Base-by-base conservation (phyloP, 2,888 invertebrate genomes). In the Chydorus sphaericus region DNA sequence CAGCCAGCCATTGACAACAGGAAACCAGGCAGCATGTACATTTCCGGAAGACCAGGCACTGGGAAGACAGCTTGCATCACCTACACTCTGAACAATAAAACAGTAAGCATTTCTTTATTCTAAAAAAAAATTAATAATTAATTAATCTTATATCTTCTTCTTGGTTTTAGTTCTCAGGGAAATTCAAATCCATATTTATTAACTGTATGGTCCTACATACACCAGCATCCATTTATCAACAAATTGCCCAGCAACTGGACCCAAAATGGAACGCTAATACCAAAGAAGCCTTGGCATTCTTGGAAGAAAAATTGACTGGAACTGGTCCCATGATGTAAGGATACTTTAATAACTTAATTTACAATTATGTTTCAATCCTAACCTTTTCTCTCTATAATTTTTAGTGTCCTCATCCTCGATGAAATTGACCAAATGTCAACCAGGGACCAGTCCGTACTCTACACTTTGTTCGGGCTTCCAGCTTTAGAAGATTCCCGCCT, bases 11-110 rank as follows among this genome's bases (percentile, higher is more conserved):
- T 91, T 56, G 68, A 77, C 3, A 73, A 75, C 1, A 73, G 77
- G 61, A 74, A 74, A 31, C 83, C 92, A 0, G 85, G 83, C 1
- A 88, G 91, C 18, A 67, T 97, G 55, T 98, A 97, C 68, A 80
- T 98, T 39, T 94, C 93, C 37, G 97, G 97, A 1, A 90, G 92
- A 26, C 97, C 97, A 0, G 98, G 97, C 5, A 97, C 97, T 1
- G 97, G 93, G 1, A 96, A 96, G 73, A 94, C 94, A 1, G 93
- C 92, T 0, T 83, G 85, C 59, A 72, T 96, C 18, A 81, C 81
- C 0, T 77, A 83, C 60, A 78, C 90, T 57, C 70, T 92, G 56
- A 73, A 80, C 36, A 72, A 79, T 48, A 70, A 81, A 14, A 75
- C 82, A 70, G 81, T 84, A 66, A 67, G 61, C 36, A 33, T 29